Conservation (phyloP, 2,888 invertebrate genomes). For the Agonopterix arenella region DNA sequence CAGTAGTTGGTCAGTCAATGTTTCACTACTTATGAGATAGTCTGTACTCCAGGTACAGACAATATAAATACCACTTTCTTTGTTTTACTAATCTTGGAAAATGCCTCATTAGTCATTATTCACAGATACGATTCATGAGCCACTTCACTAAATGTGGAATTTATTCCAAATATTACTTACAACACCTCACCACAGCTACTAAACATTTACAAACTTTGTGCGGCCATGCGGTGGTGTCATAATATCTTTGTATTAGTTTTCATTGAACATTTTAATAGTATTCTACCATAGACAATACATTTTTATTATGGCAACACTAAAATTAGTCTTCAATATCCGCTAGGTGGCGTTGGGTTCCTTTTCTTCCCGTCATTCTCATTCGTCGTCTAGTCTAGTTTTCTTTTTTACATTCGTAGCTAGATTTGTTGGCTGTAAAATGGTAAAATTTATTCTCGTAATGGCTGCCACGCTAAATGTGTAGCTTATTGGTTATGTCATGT, state of each 20-base stretch:
- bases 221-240: neutral
- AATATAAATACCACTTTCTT: too few species aligned
- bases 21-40: too few species aligned
- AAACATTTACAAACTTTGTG: too few species aligned
- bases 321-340: constrained; percentile 20
- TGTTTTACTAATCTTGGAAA: too few species aligned
- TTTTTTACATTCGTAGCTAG: constrained; percentile 59
- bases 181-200: too few species aligned
- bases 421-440: constrained; percentile 55
- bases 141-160: neutral
- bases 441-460: constrained; percentile 71
- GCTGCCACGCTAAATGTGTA: constrained; percentile 72
- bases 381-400: constrained; percentile 45
- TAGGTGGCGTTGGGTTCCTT: constrained; percentile 52
- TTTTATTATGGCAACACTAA: constrained; percentile 21
- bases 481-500: constrained; percentile 70
- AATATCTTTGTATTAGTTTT: neutral
- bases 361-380: constrained; percentile 58
- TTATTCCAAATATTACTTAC: neutral
- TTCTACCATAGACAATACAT: constrained; percentile 11
- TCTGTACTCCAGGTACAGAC: too few species aligned
- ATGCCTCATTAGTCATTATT: too few species aligned
- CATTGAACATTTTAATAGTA: neutral
- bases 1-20: too few species aligned
- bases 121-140: too few species aligned